phyloP scores from a whole-genome alignment of 2,888 invertebrate species.

The Plebejus melissa region DNA sequence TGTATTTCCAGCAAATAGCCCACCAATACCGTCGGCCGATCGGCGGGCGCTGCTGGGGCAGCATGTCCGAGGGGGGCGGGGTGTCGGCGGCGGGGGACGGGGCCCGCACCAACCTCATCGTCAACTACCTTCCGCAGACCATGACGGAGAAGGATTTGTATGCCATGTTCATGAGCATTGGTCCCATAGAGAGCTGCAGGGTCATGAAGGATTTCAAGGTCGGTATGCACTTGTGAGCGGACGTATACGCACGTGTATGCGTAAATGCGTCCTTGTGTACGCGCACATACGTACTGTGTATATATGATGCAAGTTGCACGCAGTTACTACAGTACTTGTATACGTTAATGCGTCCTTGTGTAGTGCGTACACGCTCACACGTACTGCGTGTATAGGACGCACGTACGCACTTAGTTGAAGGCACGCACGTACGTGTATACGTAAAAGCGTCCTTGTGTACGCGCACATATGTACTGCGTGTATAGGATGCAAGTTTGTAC shows the following conservation, averaged over 20 bases:
- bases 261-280: too few species aligned
- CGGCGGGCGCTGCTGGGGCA: constrained; percentile 64
- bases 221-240: constrained; percentile 24
- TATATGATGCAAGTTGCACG: too few species aligned
- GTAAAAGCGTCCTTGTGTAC: too few species aligned
- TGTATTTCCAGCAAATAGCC: constrained; percentile 66
- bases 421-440: neutral
- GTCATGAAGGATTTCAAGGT: constrained; percentile 95
- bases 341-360: neutral
- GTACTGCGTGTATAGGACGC: too few species aligned
- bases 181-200: constrained; percentile 92
- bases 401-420: too few species aligned
- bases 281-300: too few species aligned
- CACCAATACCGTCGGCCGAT: constrained; percentile 63
- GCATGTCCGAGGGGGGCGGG: constrained; percentile 72
- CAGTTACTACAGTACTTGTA: neutral
- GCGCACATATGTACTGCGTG: too few species aligned
- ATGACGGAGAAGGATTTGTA: constrained; percentile 95
- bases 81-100: constrained; percentile 67
- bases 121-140: constrained; percentile 96
- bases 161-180: constrained; percentile 92
- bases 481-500: too few species aligned
- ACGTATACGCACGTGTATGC: neutral
- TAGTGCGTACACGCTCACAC: too few species aligned
- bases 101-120: constrained; percentile 90